These are phyloP conservation scores for Marcusenius ussheri DNA, from an alignment of 2,113 vertebrate genomes.

Conservation along the genomic window DNA sequence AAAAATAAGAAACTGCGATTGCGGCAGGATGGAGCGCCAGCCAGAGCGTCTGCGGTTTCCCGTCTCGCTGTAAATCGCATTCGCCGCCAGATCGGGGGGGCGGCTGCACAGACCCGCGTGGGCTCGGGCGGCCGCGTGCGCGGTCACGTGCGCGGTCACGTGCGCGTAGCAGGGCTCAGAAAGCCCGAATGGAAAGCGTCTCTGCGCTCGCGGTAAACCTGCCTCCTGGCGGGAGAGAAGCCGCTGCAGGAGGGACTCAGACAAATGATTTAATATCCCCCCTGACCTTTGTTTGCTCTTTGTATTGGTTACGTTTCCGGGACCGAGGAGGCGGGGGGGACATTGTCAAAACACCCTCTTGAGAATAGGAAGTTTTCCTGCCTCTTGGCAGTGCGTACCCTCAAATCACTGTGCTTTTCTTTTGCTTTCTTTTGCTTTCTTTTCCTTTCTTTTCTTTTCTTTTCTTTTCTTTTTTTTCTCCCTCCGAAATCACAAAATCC, in stretches of 20 bases:
- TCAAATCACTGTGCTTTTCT: slow-evolving; percentile 17
- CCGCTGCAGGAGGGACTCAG: background rate
- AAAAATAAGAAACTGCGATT: background rate
- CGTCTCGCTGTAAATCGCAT: slow-evolving; percentile 29
- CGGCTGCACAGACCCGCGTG: slow-evolving; percentile 15
- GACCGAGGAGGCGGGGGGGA: slow-evolving; percentile 37
- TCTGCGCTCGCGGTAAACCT: slow-evolving; percentile 18
- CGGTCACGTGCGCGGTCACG: too few species aligned
- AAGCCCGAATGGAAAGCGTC: slow-evolving; percentile 11
- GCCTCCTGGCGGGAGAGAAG: slow-evolving; percentile 16
- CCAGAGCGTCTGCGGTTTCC: slow-evolving; percentile 20
- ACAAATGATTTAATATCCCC: slow-evolving; percentile 47
- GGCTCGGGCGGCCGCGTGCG: slow-evolving; percentile 16
- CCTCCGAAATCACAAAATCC: background rate
- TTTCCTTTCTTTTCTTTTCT: background rate
- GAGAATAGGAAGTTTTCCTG: slow-evolving; percentile 41
- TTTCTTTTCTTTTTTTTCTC: background rate
- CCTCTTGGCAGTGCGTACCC: slow-evolving; percentile 37
- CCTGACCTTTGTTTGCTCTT: slow-evolving; percentile 48
- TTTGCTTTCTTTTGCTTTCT: slow-evolving; percentile 13
- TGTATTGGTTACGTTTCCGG: slow-evolving; percentile 39
- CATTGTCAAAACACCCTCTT: slow-evolving; percentile 37
- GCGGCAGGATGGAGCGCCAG: slow-evolving; percentile 19
- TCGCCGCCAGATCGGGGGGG: slow-evolving; percentile 17
- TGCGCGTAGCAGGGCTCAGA: background rate